A percentile compares a stretch with the other conserved stretches of the same genome.
These are phyloP conservation scores for Gobius niger DNA, from an alignment of 2,113 vertebrate species.

Conservation along the genomic window DNA sequence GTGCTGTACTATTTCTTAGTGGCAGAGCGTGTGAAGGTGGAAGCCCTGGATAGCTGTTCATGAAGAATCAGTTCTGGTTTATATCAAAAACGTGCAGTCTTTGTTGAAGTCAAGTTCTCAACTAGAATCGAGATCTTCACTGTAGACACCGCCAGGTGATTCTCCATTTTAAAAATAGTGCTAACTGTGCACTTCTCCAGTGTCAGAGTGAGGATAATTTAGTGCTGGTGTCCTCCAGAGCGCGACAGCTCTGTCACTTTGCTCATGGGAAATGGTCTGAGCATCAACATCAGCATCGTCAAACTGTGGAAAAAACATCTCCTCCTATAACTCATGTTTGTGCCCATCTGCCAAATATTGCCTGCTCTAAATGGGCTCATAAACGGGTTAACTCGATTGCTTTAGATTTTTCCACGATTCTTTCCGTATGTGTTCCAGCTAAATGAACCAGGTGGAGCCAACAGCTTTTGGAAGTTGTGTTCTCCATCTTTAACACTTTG, in stretches of 20 bases:
- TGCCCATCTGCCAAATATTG: constrained; percentile 40
- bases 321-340: constrained; percentile 31
- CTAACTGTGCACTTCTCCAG: constrained; percentile 50
- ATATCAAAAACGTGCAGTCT: too few relatives aligned
- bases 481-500: not conserved
- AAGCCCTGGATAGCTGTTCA: too few relatives aligned
- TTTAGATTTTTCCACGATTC: constrained; percentile 62
- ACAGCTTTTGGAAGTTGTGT: constrained; percentile 24
- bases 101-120: too few relatives aligned
- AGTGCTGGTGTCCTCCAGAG: constrained; percentile 35
- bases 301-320: constrained; percentile 8
- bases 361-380: constrained; percentile 50
- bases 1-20: too few relatives aligned
- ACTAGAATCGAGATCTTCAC: not conserved
- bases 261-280: not conserved
- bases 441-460: constrained; percentile 55
- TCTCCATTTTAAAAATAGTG: constrained; percentile 23
- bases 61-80: too few relatives aligned
- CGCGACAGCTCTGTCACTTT: constrained; percentile 31
- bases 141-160: constrained; percentile 11
- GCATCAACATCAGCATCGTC: constrained; percentile 7
- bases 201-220: constrained; percentile 60
- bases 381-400: constrained; percentile 59
- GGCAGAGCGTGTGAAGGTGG: too few relatives aligned
- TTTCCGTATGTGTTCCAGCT: constrained; percentile 39